Percentiles rank a stretch among this genome's conserved stretches.
Evolutionary conservation across 2,113 vertebrate genomes (phyloP).

Genomic region (Centropus unirufus): DNA sequence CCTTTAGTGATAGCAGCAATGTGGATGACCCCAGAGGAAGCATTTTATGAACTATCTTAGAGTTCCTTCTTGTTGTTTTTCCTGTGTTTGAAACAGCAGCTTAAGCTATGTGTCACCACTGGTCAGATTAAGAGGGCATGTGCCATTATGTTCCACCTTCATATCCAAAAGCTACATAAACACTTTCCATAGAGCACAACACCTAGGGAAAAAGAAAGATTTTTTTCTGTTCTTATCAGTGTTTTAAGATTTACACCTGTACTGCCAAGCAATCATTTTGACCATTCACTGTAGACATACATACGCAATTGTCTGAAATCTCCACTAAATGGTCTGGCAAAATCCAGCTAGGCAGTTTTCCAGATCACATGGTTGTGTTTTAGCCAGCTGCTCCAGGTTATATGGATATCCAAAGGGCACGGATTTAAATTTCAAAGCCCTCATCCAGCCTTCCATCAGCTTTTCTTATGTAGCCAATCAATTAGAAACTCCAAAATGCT

Average conservation of each 20-base stretch:
- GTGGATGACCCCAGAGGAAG: not conserved
- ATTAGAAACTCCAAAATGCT: not conserved
- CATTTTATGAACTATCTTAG: not conserved
- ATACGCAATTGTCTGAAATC: not conserved
- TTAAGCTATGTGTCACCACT: not conserved
- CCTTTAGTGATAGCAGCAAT: not conserved
- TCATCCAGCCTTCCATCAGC: not conserved
- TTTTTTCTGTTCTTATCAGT: not conserved
- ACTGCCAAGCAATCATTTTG: not conserved
- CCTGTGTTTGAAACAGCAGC: not conserved
- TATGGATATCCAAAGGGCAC: conserved; percentile 8
- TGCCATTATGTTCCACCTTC: not conserved
- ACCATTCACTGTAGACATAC: not conserved
- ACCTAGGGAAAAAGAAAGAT: not conserved
- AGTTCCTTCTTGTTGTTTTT: not conserved
- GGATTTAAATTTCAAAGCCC: conserved; percentile 27
- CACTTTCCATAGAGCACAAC: not conserved
- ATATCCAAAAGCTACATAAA: not conserved
- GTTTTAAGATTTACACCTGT: not conserved
- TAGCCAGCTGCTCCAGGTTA: not conserved
- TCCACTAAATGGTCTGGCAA: not conserved
- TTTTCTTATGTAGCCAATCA: not conserved
- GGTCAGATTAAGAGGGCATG: not conserved
- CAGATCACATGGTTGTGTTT: not conserved
- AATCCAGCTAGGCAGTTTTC: not conserved